Conservation (phyloP, 2,888 invertebrate genomes). For the Barypeithes pellucidus region DNA sequence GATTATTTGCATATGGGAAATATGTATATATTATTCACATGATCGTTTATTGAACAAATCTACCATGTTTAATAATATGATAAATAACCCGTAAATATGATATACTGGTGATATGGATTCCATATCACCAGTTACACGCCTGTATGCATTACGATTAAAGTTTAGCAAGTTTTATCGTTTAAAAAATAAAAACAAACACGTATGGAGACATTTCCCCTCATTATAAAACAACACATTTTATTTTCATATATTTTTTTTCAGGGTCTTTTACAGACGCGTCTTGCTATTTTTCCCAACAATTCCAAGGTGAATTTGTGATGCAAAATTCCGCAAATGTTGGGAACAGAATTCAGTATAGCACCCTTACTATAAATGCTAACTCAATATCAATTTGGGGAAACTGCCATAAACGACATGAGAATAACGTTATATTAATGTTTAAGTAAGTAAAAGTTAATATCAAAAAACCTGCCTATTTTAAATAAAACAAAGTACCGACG, state of each 20-base stretch:
- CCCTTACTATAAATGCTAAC: slow-evolving; percentile 76
- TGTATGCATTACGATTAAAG: too few species aligned
- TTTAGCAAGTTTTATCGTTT: too few species aligned
- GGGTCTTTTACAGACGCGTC: slow-evolving; percentile 64
- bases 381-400: slow-evolving; percentile 79
- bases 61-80: too few species aligned
- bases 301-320: slow-evolving; percentile 78
- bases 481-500: background rate
- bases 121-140: too few species aligned
- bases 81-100: too few species aligned
- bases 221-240: background rate
- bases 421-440: slow-evolving; percentile 77
- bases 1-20: too few species aligned
- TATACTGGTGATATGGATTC: too few species aligned
- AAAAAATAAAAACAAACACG: too few species aligned
- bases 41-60: too few species aligned
- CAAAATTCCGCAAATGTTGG: slow-evolving; percentile 69
- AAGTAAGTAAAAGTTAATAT: slow-evolving; percentile 68
- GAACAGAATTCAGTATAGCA: slow-evolving; percentile 75
- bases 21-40: too few species aligned
- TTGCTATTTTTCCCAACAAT: slow-evolving; percentile 79
- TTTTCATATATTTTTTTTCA: slow-evolving; percentile 25
- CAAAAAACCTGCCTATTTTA: background rate
- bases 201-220: too few species aligned
- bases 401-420: slow-evolving; percentile 75